A percentile compares a stretch with the other conserved stretches of the same genome.
phyloP scores from a whole-genome alignment of 2,888 invertebrate species.

The Pandemis heparana region DNA sequence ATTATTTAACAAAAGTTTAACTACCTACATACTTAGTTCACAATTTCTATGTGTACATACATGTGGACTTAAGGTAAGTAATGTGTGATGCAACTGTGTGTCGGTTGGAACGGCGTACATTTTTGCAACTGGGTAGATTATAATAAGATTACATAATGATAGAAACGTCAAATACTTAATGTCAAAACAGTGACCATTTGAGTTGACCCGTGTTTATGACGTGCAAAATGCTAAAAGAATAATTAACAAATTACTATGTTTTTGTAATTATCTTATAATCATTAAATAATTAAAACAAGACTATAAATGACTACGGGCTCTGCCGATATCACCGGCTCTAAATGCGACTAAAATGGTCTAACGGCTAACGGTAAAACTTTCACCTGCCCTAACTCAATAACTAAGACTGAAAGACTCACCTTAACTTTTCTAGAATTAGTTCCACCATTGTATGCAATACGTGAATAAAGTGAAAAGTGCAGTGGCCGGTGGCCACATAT shows the following conservation, averaged over 20 bases:
- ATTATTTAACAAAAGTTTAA: too few relatives aligned
- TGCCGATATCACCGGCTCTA: not conserved
- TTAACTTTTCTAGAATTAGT: constrained; percentile 40
- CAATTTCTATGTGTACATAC: too few relatives aligned
- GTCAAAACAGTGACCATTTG: not conserved
- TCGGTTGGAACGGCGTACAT: not conserved
- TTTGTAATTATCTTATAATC: not conserved
- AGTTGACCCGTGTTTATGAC: not conserved
- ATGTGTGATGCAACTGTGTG: not conserved
- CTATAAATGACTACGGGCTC: not conserved
- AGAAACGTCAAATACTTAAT: not conserved
- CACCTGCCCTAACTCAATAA: constrained; percentile 29
- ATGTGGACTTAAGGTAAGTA: too few relatives aligned
- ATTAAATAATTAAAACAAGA: not conserved
- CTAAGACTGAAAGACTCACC: constrained; percentile 33
- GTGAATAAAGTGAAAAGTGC: constrained; percentile 30
- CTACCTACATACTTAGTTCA: too few relatives aligned
- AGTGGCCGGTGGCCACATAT: constrained; percentile 41
- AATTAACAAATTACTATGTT: not conserved
- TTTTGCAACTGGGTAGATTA: not conserved
- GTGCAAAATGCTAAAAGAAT: not conserved
- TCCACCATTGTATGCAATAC: constrained; percentile 44
- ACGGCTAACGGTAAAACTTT: constrained; percentile 21
- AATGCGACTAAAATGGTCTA: constrained; percentile 4
- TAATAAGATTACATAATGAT: not conserved